phyloP scores from a whole-genome alignment of 2,888 invertebrate genomes.

The Camptogramma bilineatum region DNA sequence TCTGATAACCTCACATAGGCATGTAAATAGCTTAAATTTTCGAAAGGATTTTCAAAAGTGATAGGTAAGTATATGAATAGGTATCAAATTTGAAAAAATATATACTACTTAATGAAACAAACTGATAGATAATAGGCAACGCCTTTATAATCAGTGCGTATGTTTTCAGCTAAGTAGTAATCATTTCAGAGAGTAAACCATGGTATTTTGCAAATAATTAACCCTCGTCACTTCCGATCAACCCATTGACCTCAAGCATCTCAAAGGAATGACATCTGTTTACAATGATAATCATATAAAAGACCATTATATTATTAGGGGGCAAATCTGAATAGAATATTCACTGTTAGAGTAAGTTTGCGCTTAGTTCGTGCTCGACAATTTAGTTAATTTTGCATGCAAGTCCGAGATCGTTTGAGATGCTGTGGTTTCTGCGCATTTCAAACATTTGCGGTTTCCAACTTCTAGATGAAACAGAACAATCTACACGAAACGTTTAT shows the following conservation, averaged over 20 bases:
- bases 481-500: not conserved
- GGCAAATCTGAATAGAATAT: not conserved
- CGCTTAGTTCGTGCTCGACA: not conserved
- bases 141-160: too few relatives aligned
- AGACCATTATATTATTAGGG: not conserved
- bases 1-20: too few relatives aligned
- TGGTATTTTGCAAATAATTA: not conserved
- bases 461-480: slow-evolving; percentile 4
- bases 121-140: too few relatives aligned
- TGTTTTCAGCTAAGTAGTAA: too few relatives aligned
- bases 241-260: not conserved
- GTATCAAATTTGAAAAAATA: too few relatives aligned
- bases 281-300: not conserved
- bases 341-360: not conserved
- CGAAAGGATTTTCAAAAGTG: too few relatives aligned
- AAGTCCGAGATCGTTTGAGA: not conserved
- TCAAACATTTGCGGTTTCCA: slow-evolving; percentile 10
- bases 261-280: not conserved
- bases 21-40: too few relatives aligned
- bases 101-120: too few relatives aligned
- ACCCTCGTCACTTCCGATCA: not conserved
- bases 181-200: too few relatives aligned
- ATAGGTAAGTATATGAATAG: too few relatives aligned
- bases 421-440: not conserved
- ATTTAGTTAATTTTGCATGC: slow-evolving; percentile 10